Conservation (phyloP, 2,113 vertebrate genomes). For the Butorides virescens region DNA sequence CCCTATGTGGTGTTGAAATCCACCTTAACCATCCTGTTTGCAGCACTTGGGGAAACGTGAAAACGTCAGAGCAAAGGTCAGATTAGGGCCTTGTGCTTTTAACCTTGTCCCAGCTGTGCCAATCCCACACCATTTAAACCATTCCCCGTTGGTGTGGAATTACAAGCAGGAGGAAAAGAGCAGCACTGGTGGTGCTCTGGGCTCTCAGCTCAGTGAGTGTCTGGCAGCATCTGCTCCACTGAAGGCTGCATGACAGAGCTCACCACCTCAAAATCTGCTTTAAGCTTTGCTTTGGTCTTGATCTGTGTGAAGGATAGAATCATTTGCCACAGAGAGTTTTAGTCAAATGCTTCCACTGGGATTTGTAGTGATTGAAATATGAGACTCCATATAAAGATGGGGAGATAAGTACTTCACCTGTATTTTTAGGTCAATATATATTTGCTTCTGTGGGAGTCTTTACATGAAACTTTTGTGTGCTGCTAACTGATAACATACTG, state of each 20-base stretch:
- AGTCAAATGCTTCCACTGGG: neutral
- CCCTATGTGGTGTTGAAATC: neutral
- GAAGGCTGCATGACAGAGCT: neutral
- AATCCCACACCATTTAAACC: neutral
- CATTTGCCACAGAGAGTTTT: neutral
- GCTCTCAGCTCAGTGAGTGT: neutral
- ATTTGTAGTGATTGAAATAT: neutral
- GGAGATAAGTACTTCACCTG: neutral
- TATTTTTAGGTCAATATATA: neutral
- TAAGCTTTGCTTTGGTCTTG: neutral
- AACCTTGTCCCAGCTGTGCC: neutral
- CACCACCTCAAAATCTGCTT: no score
- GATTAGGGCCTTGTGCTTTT: neutral
- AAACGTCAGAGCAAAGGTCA: neutral
- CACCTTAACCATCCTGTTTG: neutral
- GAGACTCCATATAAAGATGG: neutral
- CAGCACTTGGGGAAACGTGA: neutral
- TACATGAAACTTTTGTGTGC: neutral
- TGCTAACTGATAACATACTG: neutral
- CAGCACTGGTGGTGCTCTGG: no score
- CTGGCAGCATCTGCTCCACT: neutral
- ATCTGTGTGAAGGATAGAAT: neutral
- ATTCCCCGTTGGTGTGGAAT: neutral
- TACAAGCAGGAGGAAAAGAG: neutral
- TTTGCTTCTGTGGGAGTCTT: neutral